Evolutionary conservation across 2,888 invertebrate species (phyloP).

Genomic region (Lomographa bimaculata): DNA sequence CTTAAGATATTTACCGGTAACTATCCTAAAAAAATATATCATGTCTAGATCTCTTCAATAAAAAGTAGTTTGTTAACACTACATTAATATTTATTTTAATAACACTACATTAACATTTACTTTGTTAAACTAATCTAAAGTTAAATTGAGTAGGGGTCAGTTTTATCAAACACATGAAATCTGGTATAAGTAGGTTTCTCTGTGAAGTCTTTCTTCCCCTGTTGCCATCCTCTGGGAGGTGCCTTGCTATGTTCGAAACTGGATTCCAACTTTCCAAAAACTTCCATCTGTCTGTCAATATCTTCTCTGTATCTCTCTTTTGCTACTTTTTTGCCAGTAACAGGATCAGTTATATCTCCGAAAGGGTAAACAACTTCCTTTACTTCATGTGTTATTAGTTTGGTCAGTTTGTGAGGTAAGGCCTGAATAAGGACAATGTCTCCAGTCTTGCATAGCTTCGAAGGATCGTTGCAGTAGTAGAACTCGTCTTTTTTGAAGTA

Average conservation of each 20-base stretch:
- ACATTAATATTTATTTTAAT: conserved; percentile 22
- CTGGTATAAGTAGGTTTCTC: conserved; percentile 90
- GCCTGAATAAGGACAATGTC: conserved; percentile 92
- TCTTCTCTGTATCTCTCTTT: conserved; percentile 89
- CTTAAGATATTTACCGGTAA: too few species aligned
- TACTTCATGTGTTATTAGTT: conserved; percentile 90
- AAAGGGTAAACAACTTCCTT: conserved; percentile 91
- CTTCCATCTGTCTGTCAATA: conserved; percentile 85
- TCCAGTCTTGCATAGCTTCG: conserved; percentile 90
- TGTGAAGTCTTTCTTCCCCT: conserved; percentile 92
- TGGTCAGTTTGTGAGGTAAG: conserved; percentile 88
- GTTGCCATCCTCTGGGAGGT: conserved; percentile 91
- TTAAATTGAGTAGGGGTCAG: conserved; percentile 88
- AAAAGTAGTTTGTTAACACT: too few species aligned
- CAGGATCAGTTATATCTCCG: conserved; percentile 94
- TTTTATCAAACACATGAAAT: conserved; percentile 90
- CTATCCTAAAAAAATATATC: too few species aligned
- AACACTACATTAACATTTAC: conserved; percentile 21
- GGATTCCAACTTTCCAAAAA: conserved; percentile 87
- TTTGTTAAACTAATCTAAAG: conserved; percentile 19
- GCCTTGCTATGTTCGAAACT: conserved; percentile 91
- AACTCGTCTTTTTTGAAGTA: conserved; percentile 90
- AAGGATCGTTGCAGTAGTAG: conserved; percentile 91
- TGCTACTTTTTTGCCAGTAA: conserved; percentile 91
- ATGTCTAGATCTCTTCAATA: too few species aligned